A percentile compares a stretch with the other conserved stretches of the same genome.
phyloP scores from a whole-genome alignment of 2,113 vertebrate genomes.

The Elephantulus edwardii region DNA sequence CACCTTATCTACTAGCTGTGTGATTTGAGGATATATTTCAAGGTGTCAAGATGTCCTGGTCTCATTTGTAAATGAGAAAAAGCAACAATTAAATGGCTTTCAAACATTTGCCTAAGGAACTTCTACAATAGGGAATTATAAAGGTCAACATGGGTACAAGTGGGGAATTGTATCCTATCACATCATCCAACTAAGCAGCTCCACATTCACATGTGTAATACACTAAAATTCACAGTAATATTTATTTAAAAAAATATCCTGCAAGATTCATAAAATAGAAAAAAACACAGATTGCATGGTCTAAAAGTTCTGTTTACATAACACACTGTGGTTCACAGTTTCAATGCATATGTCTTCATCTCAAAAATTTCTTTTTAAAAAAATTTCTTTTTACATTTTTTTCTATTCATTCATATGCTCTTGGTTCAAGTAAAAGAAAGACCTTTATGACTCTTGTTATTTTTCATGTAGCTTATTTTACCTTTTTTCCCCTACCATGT shows the following conservation, averaged over 20 bases:
- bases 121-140: background rate
- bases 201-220: background rate
- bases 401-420: conserved; percentile 48
- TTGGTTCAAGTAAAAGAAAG: conserved; percentile 61
- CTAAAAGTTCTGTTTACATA: conserved; percentile 14
- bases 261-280: background rate
- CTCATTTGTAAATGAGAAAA: background rate
- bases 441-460: background rate
- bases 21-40: background rate
- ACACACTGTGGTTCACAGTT: background rate
- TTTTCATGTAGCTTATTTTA: conserved; percentile 26
- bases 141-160: background rate
- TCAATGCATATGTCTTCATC: conserved; percentile 38
- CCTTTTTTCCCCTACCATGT: fast-evolving
- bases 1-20: background rate
- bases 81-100: background rate
- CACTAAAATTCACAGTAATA: conserved; percentile 6
- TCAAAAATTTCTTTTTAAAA: background rate
- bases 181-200: background rate
- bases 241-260: conserved; percentile 2
- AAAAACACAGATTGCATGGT: background rate
- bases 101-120: background rate
- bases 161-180: background rate
- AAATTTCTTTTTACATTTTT: background rate
- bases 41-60: background rate